phyloP scores from a whole-genome alignment of 1,140 invertebrate genomes.

The Ganaspis sp. region DNA sequence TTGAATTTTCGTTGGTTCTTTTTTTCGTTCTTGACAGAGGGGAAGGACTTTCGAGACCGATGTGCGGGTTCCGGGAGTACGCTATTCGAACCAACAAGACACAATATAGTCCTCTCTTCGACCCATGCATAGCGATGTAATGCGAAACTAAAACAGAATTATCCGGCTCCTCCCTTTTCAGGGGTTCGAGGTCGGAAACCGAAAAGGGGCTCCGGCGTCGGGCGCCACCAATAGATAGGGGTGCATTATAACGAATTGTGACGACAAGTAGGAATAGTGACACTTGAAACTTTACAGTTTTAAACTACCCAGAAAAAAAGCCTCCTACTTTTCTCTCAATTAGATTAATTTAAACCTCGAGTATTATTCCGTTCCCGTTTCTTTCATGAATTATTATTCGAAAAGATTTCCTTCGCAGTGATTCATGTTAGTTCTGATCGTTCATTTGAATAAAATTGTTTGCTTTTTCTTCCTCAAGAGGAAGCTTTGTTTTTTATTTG shows the following conservation, averaged over 20 bases:
- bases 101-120: conserved; percentile 31
- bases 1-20: conserved; percentile 64
- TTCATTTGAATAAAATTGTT: no score
- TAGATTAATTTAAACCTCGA: no score
- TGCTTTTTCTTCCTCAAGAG: no score
- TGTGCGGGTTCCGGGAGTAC: conserved; percentile 29
- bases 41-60: conserved; percentile 30
- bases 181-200: conserved; percentile 18
- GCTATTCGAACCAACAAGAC: conserved; percentile 29
- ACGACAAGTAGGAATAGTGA: conserved; percentile 10
- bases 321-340: not conserved
- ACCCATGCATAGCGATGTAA: conserved; percentile 64
- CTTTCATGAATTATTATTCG: no score
- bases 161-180: conserved; percentile 56
- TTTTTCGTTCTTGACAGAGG: conserved; percentile 34
- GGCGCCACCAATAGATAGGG: conserved; percentile 35
- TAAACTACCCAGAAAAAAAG: no score
- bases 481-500: no score
- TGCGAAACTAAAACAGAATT: conserved; percentile 73
- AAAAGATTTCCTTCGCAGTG: no score
- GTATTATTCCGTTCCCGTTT: not conserved
- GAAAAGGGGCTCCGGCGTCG: not conserved
- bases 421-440: no score
- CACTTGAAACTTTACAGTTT: not conserved
- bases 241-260: conserved; percentile 44